Conservation (phyloP, 2,797 vertebrate species). For the Myotis findleyi region DNA sequence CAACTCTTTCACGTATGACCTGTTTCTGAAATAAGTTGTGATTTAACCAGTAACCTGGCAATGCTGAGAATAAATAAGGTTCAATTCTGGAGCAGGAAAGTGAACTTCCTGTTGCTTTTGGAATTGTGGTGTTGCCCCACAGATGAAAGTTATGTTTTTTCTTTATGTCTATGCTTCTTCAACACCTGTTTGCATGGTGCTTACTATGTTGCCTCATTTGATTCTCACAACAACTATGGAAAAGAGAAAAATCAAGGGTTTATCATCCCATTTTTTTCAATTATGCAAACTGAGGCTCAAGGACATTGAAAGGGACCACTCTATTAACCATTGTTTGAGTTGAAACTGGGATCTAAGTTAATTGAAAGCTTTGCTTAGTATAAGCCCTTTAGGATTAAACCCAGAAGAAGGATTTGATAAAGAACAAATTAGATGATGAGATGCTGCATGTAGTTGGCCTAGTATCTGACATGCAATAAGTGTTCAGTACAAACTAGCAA, state of each 20-base stretch:
- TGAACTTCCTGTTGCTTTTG: not conserved
- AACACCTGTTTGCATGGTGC: not conserved
- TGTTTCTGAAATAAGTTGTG: slow-evolving; percentile 21
- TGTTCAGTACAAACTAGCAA: not conserved
- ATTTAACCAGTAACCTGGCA: not conserved
- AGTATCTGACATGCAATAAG: not conserved
- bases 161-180: not conserved
- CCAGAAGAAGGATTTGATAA: not conserved
- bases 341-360: not conserved
- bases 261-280: not conserved
- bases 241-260: slow-evolving; percentile 4
- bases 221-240: not conserved
- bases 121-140: not conserved
- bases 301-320: not conserved
- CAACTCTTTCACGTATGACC: slow-evolving; percentile 15
- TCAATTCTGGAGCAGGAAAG: not conserved
- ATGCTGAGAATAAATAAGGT: not conserved
- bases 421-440: not conserved
- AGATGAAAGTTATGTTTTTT: not conserved
- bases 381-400: not conserved
- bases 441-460: too few relatives aligned
- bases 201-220: not conserved
- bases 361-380: not conserved
- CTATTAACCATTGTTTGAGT: not conserved
- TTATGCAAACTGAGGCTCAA: not conserved